Base-by-base conservation (phyloP, 2,888 invertebrate species). In the Therioaphis trifolii region DNA sequence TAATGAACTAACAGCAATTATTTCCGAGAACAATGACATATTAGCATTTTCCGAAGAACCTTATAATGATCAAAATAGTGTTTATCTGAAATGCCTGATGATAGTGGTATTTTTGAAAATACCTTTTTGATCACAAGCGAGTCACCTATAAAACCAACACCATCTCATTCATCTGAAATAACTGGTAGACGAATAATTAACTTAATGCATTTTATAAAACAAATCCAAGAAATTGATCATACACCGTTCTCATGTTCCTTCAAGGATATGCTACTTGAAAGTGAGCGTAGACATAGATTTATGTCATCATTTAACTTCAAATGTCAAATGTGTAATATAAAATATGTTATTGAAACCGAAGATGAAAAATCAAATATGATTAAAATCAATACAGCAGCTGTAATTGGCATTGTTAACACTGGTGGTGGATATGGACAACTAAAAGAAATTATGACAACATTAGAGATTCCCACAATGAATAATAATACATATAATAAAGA, bases 311-410 rank as follows among this genome's bases (percentile, higher is more conserved):
- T 63, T 63, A 63, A 1, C 14, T 63, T 29, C 15, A 27, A 63
- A 63, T 63, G 61, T 27, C 61, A 63, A 63, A 63, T 63, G 61
- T 63, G 61, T 63, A 63, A 63, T 63, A 27, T 4, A 63, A 63
- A 29, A 63, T 63, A 2, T 29, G 61, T 63, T 15, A 63, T 63
- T 27, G 15, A 63, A 63, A 63, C 61, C 7, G 61, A 63, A 63
- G 27, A 27, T 63, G n/a, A n/a, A 15, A 63, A 15, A 14, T 63
- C 29, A 63, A 14, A 29, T 29, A 63, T 63, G 61, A 63, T 63
- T 14, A 63, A 63, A 27, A 63, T 63, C 29, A 63, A 63, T 29
- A 63, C 61, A 12, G 61, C 61, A 14, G 61, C 29, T 27, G 61
- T 63, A 27, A 63, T 63, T 63, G 61, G 61, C 61, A 63, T 63